These are phyloP conservation scores for Thereva unica DNA, from an alignment of 2,888 invertebrate genomes.

Conservation along the genomic window DNA sequence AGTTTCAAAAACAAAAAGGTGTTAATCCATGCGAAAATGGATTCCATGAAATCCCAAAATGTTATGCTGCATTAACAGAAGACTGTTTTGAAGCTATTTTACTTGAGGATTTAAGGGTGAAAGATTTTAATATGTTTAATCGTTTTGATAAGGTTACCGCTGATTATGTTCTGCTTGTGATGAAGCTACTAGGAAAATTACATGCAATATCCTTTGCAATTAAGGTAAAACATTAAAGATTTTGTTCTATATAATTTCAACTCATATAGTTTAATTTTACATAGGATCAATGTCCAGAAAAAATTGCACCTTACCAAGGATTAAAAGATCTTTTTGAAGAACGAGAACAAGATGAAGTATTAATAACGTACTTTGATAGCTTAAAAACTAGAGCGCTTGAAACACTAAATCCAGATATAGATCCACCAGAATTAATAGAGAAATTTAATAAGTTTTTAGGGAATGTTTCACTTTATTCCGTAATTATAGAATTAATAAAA, in stretches of 20 bases:
- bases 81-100: conserved; percentile 58
- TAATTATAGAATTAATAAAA: conserved; percentile 44
- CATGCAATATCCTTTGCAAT: conserved; percentile 60
- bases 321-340: conserved; percentile 49
- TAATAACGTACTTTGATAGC: conserved; percentile 48
- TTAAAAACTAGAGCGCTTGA: conserved; percentile 46
- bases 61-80: conserved; percentile 46
- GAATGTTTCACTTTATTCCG: conserved; percentile 45
- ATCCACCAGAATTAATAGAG: conserved; percentile 39
- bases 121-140: conserved; percentile 58
- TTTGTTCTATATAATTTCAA: conserved; percentile 1
- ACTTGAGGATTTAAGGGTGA: conserved; percentile 59
- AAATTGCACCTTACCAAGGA: conserved; percentile 44
- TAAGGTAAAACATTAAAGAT: conserved; percentile 43
- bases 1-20: conserved; percentile 48
- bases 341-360: conserved; percentile 44
- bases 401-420: conserved; percentile 42
- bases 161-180: conserved; percentile 54
- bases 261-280: conserved; percentile 21
- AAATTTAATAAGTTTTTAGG: conserved; percentile 45
- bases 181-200: conserved; percentile 59
- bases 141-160: conserved; percentile 54
- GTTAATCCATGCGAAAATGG: conserved; percentile 42
- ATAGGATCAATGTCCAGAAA: conserved; percentile 48
- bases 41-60: conserved; percentile 49